phyloP scores from a whole-genome alignment of 2,113 vertebrate genomes.

The sheep (Ovis aries) region DNA sequence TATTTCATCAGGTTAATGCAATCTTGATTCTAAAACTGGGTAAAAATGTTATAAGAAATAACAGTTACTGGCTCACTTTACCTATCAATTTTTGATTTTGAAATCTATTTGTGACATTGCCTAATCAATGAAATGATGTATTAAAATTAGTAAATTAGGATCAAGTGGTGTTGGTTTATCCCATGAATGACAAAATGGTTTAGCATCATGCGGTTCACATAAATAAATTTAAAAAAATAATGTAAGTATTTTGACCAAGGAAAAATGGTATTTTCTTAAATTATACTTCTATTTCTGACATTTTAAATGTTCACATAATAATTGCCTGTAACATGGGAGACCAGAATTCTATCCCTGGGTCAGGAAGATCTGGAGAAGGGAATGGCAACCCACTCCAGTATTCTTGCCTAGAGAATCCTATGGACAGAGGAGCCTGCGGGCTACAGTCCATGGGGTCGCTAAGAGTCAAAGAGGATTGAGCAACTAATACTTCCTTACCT shows the following conservation, averaged over 20 bases:
- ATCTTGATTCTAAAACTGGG: neutral
- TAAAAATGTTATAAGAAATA: neutral
- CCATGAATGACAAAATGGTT: neutral
- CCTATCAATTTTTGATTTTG: neutral
- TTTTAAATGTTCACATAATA: neutral
- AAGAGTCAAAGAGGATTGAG: neutral
- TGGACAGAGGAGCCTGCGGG: accelerated
- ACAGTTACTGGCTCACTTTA: neutral
- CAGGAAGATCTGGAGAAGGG: neutral
- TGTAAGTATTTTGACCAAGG: neutral
- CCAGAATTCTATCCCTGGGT: neutral
- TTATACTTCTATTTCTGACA: neutral
- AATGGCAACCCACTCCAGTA: neutral
- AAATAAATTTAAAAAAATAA: neutral
- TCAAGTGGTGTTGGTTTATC: neutral
- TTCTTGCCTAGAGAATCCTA: neutral
- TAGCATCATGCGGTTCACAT: neutral
- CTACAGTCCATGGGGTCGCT: neutral
- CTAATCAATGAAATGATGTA: neutral
- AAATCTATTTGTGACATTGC: neutral
- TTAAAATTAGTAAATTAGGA: neutral
- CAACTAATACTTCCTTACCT: neutral
- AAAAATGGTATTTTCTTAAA: neutral
- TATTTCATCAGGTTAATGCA: neutral
- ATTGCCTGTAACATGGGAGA: neutral